Conservation (phyloP, 2,113 vertebrate genomes). For the Abramis brama region DNA sequence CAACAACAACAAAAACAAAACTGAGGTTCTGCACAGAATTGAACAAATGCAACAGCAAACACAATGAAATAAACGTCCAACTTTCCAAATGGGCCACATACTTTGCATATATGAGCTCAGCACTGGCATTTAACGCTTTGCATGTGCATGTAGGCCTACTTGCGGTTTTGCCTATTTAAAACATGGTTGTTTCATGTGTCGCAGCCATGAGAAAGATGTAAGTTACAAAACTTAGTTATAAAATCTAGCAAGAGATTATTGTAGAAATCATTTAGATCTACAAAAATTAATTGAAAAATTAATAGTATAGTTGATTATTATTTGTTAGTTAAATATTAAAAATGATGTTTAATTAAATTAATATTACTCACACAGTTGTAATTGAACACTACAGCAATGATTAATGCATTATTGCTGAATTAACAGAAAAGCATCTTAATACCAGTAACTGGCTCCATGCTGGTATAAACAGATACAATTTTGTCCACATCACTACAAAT, state of each 20-base stretch:
- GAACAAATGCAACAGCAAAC: neutral
- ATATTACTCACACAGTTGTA: neutral
- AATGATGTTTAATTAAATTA: neutral
- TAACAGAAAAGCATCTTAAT: neutral
- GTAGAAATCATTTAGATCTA: neutral
- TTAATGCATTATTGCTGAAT: neutral
- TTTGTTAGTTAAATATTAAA: neutral
- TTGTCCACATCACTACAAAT: neutral
- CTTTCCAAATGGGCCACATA: too few relatives aligned
- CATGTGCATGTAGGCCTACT: neutral
- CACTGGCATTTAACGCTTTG: neutral
- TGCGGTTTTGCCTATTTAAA: too few relatives aligned
- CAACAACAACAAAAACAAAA: neutral
- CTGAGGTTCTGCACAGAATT: neutral
- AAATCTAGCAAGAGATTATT: neutral
- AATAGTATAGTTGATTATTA: neutral
- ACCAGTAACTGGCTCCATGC: neutral
- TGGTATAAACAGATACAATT: neutral
- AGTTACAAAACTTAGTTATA: too few relatives aligned
- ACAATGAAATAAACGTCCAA: neutral
- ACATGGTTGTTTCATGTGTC: neutral
- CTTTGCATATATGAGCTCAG: neutral
- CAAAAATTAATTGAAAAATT: too few relatives aligned
- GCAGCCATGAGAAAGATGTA: neutral
- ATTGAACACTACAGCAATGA: neutral